A percentile compares a stretch with the other conserved stretches of the same genome.
Conservation (phyloP, 2,113 vertebrate genomes). For the Solea solea region DNA sequence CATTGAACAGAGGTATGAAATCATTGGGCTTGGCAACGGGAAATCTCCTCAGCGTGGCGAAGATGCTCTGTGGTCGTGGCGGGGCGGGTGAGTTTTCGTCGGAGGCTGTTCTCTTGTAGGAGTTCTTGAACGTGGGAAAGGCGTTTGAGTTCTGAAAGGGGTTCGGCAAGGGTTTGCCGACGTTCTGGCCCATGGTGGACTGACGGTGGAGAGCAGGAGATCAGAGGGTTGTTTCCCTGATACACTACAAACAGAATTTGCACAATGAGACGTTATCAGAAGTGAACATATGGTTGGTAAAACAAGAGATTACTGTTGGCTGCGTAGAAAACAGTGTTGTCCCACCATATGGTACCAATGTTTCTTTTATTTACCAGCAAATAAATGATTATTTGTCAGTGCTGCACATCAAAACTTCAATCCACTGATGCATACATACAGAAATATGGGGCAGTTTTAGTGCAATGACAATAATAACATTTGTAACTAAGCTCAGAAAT, state of each 20-base stretch:
- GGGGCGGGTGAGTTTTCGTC: neutral
- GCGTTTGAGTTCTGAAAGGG: constrained; percentile 21
- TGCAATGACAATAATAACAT: neutral
- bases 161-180: constrained; percentile 26
- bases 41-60: constrained; percentile 57
- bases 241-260: constrained; percentile 54
- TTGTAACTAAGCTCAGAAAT: neutral
- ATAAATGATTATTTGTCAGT: neutral
- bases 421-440: neutral
- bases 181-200: constrained; percentile 52
- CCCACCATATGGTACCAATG: constrained; percentile 2
- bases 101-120: neutral
- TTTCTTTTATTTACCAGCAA: neutral
- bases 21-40: constrained; percentile 34
- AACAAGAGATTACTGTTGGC: neutral
- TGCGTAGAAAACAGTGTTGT: neutral
- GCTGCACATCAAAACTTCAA: neutral
- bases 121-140: constrained; percentile 28
- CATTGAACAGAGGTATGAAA: constrained; percentile 67
- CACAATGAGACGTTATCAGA: neutral
- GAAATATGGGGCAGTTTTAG: neutral
- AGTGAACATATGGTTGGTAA: constrained; percentile 2
- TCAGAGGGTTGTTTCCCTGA: constrained; percentile 74
- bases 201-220: neutral
- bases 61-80: constrained; percentile 41